phyloP scores from a whole-genome alignment of 1,140 invertebrate species.

The Sycophaga agraensis region DNA sequence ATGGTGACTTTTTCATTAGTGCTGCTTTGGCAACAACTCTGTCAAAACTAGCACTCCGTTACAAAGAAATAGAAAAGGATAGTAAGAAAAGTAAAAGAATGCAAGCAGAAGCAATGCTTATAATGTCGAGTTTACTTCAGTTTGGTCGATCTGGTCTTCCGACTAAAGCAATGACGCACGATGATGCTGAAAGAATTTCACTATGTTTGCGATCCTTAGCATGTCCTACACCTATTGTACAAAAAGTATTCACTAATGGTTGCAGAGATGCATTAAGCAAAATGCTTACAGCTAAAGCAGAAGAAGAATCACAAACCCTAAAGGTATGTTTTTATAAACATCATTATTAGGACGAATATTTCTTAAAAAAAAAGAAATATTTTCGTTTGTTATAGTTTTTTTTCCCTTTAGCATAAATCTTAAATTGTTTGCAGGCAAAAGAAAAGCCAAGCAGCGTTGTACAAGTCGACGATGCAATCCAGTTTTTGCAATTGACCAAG shows the following conservation, averaged over 20 bases:
- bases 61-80: conserved; percentile 62
- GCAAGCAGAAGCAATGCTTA: conserved; percentile 82
- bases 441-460: conserved; percentile 73
- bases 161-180: conserved; percentile 85
- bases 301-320: conserved; percentile 66
- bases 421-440: conserved; percentile 51
- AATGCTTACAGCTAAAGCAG: conserved; percentile 83
- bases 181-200: conserved; percentile 90
- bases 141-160: conserved; percentile 70
- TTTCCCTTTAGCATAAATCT: too few species aligned
- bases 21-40: conserved; percentile 88
- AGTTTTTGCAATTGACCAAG: conserved; percentile 80
- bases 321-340: conserved; percentile 46
- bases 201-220: conserved; percentile 80
- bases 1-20: conserved; percentile 96
- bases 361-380: too few species aligned
- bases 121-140: conserved; percentile 85
- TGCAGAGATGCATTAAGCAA: conserved; percentile 81
- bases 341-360: too few species aligned
- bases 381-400: too few species aligned
- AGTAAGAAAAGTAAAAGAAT: conserved; percentile 68
- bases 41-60: conserved; percentile 85
- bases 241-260: conserved; percentile 74
- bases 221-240: conserved; percentile 69
- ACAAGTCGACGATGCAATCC: conserved; percentile 85